These are phyloP conservation scores for Oceanites oceanicus DNA, from an alignment of 2,113 vertebrate species.

Conservation along the genomic window DNA sequence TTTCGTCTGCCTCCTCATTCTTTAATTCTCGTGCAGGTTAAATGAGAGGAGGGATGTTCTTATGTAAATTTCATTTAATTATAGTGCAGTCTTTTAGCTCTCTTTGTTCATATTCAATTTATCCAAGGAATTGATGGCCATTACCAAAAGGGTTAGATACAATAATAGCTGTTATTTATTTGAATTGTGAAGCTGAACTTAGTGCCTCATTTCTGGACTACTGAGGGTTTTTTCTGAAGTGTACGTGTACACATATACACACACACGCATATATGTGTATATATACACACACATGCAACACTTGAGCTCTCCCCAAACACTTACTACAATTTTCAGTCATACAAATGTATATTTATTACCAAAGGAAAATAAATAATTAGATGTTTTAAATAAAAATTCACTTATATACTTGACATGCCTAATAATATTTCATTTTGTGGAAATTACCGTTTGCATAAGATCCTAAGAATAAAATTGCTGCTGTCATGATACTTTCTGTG, in stretches of 20 bases:
- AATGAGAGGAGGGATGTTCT: neutral
- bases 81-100: neutral
- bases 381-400: neutral
- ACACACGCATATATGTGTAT: rapidly evolving
- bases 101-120: neutral
- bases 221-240: neutral
- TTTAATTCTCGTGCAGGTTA: neutral
- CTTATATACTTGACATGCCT: neutral
- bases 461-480: neutral
- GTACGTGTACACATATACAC: neutral
- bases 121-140: neutral
- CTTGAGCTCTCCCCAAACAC: neutral
- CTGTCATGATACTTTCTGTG: neutral
- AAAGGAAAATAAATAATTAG: neutral
- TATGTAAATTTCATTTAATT: neutral
- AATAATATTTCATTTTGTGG: neutral
- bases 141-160: neutral
- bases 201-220: neutral
- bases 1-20: neutral
- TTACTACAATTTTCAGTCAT: neutral
- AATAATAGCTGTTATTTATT: neutral
- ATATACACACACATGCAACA: neutral
- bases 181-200: neutral
- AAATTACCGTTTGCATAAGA: neutral
- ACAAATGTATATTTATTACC: neutral